phyloP scores from a whole-genome alignment of 2,888 invertebrate genomes.

The Ormia ochracea region DNA sequence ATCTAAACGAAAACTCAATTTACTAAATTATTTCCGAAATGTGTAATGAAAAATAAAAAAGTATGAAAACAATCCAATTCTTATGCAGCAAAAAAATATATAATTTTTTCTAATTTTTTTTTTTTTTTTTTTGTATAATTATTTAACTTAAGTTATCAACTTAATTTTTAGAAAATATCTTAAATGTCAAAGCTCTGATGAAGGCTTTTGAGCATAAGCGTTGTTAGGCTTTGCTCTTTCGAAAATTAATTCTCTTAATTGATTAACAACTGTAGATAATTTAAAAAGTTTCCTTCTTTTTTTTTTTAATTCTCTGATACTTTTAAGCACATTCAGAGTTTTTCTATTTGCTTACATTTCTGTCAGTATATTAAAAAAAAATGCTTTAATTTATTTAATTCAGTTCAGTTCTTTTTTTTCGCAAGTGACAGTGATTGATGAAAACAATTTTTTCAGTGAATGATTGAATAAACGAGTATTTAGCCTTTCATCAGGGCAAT shows the following conservation, averaged over 20 bases:
- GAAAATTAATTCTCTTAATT: background rate
- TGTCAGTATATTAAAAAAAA: slow-evolving; percentile 8
- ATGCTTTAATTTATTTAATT: too few relatives aligned
- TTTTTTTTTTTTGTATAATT: too few relatives aligned
- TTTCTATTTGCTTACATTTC: background rate
- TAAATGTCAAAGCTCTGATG: background rate
- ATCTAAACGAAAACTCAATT: too few relatives aligned
- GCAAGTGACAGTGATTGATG: slow-evolving; percentile 53
- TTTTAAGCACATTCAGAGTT: slow-evolving; percentile 18
- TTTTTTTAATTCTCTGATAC: background rate
- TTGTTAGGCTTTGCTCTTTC: background rate
- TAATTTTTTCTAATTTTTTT: too few relatives aligned
- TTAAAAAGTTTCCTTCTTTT: background rate
- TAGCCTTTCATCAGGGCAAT: slow-evolving; percentile 58
- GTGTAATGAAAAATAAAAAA: too few relatives aligned
- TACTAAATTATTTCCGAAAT: too few relatives aligned
- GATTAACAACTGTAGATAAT: background rate
- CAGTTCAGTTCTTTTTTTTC: slow-evolving; percentile 13
- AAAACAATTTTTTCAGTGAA: slow-evolving; percentile 8
- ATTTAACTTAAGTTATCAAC: too few relatives aligned
- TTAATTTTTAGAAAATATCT: too few relatives aligned
- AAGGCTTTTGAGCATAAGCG: background rate
- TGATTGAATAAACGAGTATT: slow-evolving; percentile 40
- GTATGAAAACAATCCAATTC: too few relatives aligned
- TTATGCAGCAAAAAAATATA: too few relatives aligned